Conservation (phyloP, 2,113 vertebrate species). For the Stigmatopora nigra region DNA sequence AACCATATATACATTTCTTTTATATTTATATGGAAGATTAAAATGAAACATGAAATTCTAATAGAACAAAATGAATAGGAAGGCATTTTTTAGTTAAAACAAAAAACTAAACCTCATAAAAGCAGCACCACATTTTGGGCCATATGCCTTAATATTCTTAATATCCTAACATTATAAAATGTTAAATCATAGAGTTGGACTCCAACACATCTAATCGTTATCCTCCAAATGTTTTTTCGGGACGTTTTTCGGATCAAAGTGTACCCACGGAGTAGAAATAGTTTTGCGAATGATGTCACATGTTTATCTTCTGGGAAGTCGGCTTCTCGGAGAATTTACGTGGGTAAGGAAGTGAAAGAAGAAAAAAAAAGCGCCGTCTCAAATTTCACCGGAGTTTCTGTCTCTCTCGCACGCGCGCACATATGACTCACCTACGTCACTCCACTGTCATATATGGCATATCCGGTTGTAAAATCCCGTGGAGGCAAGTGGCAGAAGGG, state of each 20-base stretch:
- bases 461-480: conserved; percentile 59
- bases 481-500: conserved; percentile 14
- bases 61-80: no score
- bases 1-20: no score
- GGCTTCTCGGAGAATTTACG: conserved; percentile 38
- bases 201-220: no score
- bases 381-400: conserved; percentile 26
- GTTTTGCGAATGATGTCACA: conserved; percentile 6
- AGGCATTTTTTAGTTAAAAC: no score
- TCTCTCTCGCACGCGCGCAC: conserved; percentile 10
- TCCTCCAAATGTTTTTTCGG: neutral
- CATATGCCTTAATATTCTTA: no score
- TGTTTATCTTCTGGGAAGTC: conserved; percentile 45
- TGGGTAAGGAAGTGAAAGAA: conserved; percentile 13
- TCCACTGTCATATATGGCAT: conserved; percentile 59
- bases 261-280: neutral
- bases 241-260: neutral
- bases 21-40: no score
- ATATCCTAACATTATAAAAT: no score
- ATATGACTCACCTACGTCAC: conserved; percentile 38
- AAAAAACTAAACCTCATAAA: no score
- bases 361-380: conserved; percentile 15
- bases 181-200: no score
- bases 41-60: no score
- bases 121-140: no score